Evolutionary conservation across 2,888 invertebrate species (phyloP).

Genomic region (Teleogryllus oceanicus): DNA sequence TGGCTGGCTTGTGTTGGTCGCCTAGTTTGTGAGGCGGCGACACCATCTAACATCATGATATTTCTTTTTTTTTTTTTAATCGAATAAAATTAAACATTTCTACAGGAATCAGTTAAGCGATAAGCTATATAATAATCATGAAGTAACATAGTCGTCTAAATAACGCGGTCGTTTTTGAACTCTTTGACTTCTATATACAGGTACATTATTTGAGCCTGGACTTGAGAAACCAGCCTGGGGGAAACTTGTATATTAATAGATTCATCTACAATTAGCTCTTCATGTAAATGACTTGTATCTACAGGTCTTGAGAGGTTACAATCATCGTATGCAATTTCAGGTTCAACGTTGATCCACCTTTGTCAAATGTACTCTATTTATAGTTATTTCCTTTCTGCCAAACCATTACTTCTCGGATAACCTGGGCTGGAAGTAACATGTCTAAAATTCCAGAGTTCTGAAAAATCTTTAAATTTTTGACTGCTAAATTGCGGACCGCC

Average conservation of each 20-base stretch:
- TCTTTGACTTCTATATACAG: neutral
- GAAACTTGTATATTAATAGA: neutral
- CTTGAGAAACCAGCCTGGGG: neutral
- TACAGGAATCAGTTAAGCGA: too few relatives aligned
- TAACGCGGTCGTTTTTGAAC: neutral
- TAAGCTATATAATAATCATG: too few relatives aligned
- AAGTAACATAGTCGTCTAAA: neutral
- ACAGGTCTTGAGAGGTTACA: neutral
- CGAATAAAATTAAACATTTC: too few relatives aligned
- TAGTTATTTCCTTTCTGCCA: neutral
- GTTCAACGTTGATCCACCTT: neutral
- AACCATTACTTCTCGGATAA: neutral
- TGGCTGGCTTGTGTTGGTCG: too few relatives aligned
- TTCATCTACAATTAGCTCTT: neutral
- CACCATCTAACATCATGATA: too few relatives aligned
- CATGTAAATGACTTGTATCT: neutral
- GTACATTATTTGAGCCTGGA: neutral
- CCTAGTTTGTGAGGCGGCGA: too few relatives aligned
- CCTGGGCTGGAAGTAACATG: constrained; percentile 12
- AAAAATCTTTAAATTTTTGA: constrained; percentile 4
- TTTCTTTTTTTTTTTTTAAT: too few relatives aligned
- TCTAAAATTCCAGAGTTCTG: constrained; percentile 2
- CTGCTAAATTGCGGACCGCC: constrained; percentile 5
- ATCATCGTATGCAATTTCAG: neutral
- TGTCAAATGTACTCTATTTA: neutral